These are phyloP conservation scores for Muscina levida DNA, from an alignment of 2,888 invertebrate genomes.

Conservation along the genomic window DNA sequence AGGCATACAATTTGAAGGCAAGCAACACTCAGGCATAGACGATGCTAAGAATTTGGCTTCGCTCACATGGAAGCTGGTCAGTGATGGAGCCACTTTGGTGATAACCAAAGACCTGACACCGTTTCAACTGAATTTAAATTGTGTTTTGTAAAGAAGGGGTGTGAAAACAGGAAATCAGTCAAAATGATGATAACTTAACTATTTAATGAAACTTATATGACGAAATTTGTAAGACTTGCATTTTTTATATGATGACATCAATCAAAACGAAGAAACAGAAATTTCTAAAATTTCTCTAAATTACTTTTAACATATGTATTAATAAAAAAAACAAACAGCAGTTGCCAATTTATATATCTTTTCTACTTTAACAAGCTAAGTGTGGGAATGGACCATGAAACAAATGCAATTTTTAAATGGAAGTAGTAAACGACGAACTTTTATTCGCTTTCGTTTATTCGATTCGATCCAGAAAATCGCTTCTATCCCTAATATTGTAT, in stretches of 20 bases:
- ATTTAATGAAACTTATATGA: constrained; percentile 47
- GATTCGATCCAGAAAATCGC: neutral
- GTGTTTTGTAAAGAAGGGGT: constrained; percentile 70
- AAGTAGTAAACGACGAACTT: neutral
- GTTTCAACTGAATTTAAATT: constrained; percentile 77
- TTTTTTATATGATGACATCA: constrained; percentile 53
- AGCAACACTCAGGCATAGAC: constrained; percentile 83
- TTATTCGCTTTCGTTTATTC: neutral
- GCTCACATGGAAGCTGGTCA: constrained; percentile 82
- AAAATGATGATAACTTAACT: constrained; percentile 55
- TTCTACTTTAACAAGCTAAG: constrained; percentile 28
- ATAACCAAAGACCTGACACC: constrained; percentile 80
- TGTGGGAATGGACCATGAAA: too few species aligned
- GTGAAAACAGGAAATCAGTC: constrained; percentile 24
- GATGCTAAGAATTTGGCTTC: constrained; percentile 84
- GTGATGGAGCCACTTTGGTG: constrained; percentile 81
- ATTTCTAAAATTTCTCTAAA: constrained; percentile 58
- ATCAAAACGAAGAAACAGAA: constrained; percentile 43
- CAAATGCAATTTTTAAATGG: constrained; percentile 9
- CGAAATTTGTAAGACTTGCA: constrained; percentile 60
- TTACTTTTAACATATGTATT: constrained; percentile 19
- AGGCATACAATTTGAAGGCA: constrained; percentile 82
- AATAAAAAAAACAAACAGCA: neutral
- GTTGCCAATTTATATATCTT: constrained; percentile 30
- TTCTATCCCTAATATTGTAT: constrained; percentile 32